Evolutionary conservation across 37 sponge, comb jelly and placozoan genomes (phyloP), one percentile per base, ranked within the genome.

Genomic region (Crambe crambe): DNA sequence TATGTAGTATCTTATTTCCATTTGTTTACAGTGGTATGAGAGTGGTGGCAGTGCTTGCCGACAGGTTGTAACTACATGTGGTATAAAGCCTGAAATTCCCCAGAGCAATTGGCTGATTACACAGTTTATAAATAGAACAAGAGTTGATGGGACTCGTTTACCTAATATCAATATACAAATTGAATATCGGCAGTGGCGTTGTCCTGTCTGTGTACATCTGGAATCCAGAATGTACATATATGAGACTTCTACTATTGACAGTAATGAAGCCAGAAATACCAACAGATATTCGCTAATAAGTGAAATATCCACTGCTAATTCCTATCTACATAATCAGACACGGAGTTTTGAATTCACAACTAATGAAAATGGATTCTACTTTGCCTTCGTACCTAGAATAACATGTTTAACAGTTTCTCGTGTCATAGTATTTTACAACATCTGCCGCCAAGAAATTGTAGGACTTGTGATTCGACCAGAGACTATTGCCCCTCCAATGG

Each of bases 361-460:
- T 25, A 64, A 61, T 6, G 38, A 67, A 36, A 37, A 39, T 6
- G 35, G 42, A 51, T n/a, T 81, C 39, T 87, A 81, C 37, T 23
- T 87, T 27, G 76, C 77, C 25, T 35, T 82, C 15, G 12, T 8
- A 40, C 82, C 81, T 31, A 29, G 23, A 58, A 79, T 75, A 63
- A 38, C 88, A 9, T 87, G 88, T 70, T 32, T 74, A 20, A 20
- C 37, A 22, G 56, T 87, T 36, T 2, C 31, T 44, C 70, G 77
- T 36, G 35, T 87, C 25, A n/a, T 76, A 31, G 77, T 87, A 32
- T 87, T 70, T 56, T 87, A 87, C 57, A 39, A 75, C 69, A 76
- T 81, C 30, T 87, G 88, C 70, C 80, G 75, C 35, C 51, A 17
- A 36, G 79, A 51, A 23, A 66, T 35, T 36, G 42, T 66, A 4